Evolutionary conservation across 2,797 vertebrate species (phyloP), one percentile per base, ranked within the genome.

Genomic region (Telmatherina bonti): DNA sequence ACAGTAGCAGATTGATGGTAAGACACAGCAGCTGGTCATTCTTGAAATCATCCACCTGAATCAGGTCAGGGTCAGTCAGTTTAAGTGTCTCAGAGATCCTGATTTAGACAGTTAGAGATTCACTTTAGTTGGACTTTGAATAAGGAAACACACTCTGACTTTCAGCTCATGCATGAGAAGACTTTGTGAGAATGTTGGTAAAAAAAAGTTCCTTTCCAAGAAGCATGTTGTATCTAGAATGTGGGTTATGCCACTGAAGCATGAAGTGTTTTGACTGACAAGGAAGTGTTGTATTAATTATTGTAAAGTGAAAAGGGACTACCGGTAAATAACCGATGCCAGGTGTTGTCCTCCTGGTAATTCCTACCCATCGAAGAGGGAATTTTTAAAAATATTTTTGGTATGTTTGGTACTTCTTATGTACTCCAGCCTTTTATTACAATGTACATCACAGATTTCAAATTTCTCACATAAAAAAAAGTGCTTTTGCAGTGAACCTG

Each of bases 1-100:
- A 90, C 5, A 94, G 74, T 77, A 93, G 78, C 49, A 93, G 83
- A 77, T 93, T 93, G 77, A 85, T 84, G 53, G 85, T 89, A n/a
- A 91, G 79, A 51, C 90, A 59, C 57, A 93, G 78, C 10, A 94
- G 80, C 41, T 93, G 90, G 22, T 92, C 77, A 0, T 78, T 87
- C 78, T 90, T 93, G 65, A 92, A 91, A 35, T 91, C 84, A 7
- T 93, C 93, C 73, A 84, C 70, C 26, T 88, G 87, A 36, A 91
- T 88, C 51, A 79, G 67, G 18, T 93, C 85, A 7, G 90, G 91
- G 62, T 92, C 84, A 1, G 82, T 92, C 41, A 35, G 45, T 54
- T 87, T 90, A 69, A 88, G 74, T 5, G 82, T 78, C 45, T 91
- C 70, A 24, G 55, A 78, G 52, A 93, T 74, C 82, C 91, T 91